Evolutionary conservation across 2,888 invertebrate genomes (phyloP).

Genomic region (Apotomis betuletana): DNA sequence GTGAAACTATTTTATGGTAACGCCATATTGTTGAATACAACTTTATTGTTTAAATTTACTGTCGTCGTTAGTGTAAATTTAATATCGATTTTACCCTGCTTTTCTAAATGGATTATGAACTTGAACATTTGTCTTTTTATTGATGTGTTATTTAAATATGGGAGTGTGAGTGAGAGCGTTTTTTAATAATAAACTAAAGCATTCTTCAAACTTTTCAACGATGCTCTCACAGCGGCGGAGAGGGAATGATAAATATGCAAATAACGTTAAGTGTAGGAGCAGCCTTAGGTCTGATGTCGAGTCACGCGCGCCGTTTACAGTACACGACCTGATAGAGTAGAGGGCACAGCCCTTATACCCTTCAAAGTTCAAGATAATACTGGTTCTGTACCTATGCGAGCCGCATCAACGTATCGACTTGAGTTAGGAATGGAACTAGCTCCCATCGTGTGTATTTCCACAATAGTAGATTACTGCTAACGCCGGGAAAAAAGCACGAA

Average conservation of each 20-base stretch:
- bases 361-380: neutral
- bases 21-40: neutral
- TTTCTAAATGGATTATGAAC: too few relatives aligned
- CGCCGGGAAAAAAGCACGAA: too few relatives aligned
- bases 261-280: constrained; percentile 18
- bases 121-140: too few relatives aligned
- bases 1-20: constrained; percentile 22
- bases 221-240: neutral
- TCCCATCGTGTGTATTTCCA: too few relatives aligned
- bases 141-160: too few relatives aligned
- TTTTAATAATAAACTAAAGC: neutral
- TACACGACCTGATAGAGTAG: constrained; percentile 11
- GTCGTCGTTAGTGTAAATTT: too few relatives aligned
- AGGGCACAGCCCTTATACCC: neutral
- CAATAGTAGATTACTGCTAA: too few relatives aligned
- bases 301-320: constrained; percentile 23
- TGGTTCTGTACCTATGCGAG: neutral
- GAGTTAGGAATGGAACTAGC: too few relatives aligned
- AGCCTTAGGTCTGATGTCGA: constrained; percentile 9
- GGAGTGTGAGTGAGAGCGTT: too few relatives aligned
- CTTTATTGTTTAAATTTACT: too few relatives aligned
- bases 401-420: too few relatives aligned
- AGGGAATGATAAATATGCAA: constrained; percentile 31
- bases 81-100: too few relatives aligned
- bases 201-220: neutral